These are phyloP conservation scores for Copidosoma aretas DNA, from an alignment of 2,888 invertebrate species.

Conservation along the genomic window DNA sequence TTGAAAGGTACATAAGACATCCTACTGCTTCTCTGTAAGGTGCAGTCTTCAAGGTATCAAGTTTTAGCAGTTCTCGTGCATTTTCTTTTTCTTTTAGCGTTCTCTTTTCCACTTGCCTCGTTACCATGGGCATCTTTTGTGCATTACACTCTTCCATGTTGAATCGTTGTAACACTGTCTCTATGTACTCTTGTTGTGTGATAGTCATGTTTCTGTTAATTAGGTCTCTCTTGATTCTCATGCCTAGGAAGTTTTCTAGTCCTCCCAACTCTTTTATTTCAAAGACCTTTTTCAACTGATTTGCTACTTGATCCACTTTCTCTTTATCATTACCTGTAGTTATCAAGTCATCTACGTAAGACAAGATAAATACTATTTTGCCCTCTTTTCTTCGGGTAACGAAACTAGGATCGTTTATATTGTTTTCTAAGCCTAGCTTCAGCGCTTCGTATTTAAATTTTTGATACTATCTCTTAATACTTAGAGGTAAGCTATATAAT, in stretches of 20 bases:
- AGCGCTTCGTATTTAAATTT: constrained; percentile 36
- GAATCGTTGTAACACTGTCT: constrained; percentile 36
- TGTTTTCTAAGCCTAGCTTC: constrained; percentile 39
- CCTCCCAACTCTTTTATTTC: constrained; percentile 20
- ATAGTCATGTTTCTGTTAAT: constrained; percentile 29
- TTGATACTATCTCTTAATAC: constrained; percentile 38
- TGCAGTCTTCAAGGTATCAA: neutral
- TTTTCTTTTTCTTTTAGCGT: constrained; percentile 9
- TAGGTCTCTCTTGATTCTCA: constrained; percentile 41
- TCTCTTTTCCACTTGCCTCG: constrained; percentile 29
- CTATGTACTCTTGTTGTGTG: constrained; percentile 1
- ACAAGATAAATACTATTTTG: constrained; percentile 38
- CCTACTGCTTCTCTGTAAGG: too few relatives aligned
- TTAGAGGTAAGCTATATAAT: neutral
- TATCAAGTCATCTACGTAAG: neutral
- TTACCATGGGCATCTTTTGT: constrained; percentile 35
- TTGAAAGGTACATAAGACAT: neutral
- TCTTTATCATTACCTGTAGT: neutral
- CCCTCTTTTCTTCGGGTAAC: constrained; percentile 42
- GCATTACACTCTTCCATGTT: constrained; percentile 28
- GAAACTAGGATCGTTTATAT: constrained; percentile 41
- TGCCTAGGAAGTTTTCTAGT: constrained; percentile 42
- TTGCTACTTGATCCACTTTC: constrained; percentile 15
- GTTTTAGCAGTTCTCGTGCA: neutral
- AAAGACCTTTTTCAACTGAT: constrained; percentile 38